A percentile compares a stretch with the other conserved stretches of the same genome.
Evolutionary conservation across 2,797 vertebrate genomes (phyloP).

Genomic region (Podargus strigoides): DNA sequence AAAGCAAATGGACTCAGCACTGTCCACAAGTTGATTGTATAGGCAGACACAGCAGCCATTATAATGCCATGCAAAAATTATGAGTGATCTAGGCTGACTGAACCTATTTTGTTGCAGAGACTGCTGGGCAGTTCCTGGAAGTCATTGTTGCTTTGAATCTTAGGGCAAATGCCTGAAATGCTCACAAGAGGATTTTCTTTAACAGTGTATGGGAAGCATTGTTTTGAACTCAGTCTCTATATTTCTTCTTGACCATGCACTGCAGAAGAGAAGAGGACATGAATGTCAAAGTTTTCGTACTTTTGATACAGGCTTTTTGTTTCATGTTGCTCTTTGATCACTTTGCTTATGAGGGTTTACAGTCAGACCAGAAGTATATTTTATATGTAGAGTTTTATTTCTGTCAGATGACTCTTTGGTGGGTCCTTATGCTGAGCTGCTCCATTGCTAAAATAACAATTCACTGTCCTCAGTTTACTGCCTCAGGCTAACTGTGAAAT

Average conservation of each 20-base stretch:
- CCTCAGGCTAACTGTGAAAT: background rate
- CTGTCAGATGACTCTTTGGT: background rate
- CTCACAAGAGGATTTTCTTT: background rate
- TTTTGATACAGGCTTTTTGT: background rate
- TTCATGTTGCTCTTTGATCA: background rate
- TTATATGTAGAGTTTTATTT: background rate
- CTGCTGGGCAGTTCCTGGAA: background rate
- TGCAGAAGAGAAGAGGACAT: background rate
- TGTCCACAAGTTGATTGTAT: background rate
- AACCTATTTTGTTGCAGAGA: background rate
- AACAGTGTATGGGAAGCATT: background rate
- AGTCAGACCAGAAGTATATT: background rate
- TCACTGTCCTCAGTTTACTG: background rate
- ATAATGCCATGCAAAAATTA: background rate
- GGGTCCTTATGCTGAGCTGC: background rate
- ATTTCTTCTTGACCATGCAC: background rate
- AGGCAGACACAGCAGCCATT: background rate
- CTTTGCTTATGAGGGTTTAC: background rate
- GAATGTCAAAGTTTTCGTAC: background rate
- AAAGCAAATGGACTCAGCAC: background rate
- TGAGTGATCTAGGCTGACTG: background rate
- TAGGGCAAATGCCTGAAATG: background rate
- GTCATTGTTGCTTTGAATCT: background rate
- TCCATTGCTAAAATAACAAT: background rate
- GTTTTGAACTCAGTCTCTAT: background rate